A percentile compares a stretch with the other conserved stretches of the same genome.
Evolutionary conservation across 2,113 vertebrate species (phyloP).

Genomic region (Odocoileus hemionus): DNA sequence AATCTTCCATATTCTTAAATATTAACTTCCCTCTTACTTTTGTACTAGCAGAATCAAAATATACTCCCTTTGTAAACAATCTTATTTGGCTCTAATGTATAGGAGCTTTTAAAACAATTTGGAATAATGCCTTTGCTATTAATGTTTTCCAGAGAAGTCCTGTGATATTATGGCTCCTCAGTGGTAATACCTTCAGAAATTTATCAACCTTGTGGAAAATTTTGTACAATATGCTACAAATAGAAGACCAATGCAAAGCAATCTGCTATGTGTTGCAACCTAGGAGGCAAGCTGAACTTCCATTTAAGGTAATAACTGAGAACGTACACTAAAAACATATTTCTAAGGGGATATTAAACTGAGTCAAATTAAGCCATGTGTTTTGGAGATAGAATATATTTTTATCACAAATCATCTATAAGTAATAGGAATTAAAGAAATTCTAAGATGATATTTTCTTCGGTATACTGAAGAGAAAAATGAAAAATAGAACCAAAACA

Average conservation of each 20-base stretch:
- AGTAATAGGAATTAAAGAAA: background rate
- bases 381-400: background rate
- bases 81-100: background rate
- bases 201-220: background rate
- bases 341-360: background rate
- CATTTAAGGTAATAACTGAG: conserved; percentile 13
- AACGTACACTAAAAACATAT: background rate
- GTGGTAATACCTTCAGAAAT: background rate
- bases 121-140: background rate
- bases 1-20: background rate
- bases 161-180: background rate
- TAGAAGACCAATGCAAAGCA: background rate
- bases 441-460: background rate
- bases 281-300: background rate
- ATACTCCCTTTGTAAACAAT: background rate
- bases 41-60: background rate
- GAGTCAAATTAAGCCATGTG: background rate
- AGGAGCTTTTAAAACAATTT: conserved; percentile 10
- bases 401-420: background rate
- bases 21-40: background rate
- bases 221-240: background rate
- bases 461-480: background rate
- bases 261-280: background rate
- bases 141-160: conserved; percentile 1
- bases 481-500: background rate